phyloP scores from a whole-genome alignment of 2,113 vertebrate genomes.

The Burhinus oedicnemus region DNA sequence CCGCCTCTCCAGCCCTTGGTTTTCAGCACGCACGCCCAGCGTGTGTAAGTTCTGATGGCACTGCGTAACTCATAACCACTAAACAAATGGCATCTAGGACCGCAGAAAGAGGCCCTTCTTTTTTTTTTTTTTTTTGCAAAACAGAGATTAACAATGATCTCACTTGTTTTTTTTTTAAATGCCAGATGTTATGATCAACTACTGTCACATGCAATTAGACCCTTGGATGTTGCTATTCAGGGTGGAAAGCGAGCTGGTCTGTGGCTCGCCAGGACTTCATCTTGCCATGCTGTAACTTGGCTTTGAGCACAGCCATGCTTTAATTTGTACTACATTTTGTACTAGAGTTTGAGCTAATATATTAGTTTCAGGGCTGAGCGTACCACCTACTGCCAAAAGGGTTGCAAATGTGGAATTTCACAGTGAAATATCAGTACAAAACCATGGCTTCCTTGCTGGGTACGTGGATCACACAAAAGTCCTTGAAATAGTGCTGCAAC shows the following conservation, averaged over 20 bases:
- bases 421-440: neutral
- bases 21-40: neutral
- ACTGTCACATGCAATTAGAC: neutral
- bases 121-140: neutral
- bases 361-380: neutral
- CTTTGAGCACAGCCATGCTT: neutral
- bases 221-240: accelerated
- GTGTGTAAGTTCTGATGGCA: neutral
- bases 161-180: neutral
- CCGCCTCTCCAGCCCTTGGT: neutral
- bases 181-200: neutral
- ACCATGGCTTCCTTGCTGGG: neutral
- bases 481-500: neutral
- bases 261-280: neutral
- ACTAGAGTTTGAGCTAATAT: neutral
- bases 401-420: neutral
- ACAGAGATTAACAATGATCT: neutral
- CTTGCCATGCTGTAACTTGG: neutral
- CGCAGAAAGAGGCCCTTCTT: neutral
- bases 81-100: neutral
- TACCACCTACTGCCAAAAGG: neutral
- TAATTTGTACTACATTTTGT: neutral
- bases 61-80: neutral
- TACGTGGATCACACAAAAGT: neutral
- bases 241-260: neutral